phyloP scores from a whole-genome alignment of 1,140 invertebrate genomes.

The Pentalonia nigronervosa region DNA sequence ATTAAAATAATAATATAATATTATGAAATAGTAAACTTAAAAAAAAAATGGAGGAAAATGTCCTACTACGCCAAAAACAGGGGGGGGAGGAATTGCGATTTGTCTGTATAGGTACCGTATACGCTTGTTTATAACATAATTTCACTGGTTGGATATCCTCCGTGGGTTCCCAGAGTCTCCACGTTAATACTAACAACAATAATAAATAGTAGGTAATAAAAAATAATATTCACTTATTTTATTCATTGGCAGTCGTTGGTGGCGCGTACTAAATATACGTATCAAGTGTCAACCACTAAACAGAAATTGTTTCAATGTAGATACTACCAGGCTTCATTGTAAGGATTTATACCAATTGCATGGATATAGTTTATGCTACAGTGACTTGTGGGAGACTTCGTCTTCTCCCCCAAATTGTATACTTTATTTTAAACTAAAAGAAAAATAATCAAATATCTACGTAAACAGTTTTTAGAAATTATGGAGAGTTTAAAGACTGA shows the following conservation, averaged over 20 bases:
- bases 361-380: neutral
- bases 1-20: no score
- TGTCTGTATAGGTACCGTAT: no score
- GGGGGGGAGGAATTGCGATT: no score
- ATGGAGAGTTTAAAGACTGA: no score
- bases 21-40: no score
- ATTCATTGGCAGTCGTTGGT: neutral
- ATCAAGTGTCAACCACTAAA: neutral
- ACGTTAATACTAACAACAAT: neutral
- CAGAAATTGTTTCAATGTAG: no score
- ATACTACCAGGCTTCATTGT: neutral
- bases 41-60: no score
- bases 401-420: fast-evolving
- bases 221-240: no score
- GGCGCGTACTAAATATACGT: neutral
- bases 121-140: neutral
- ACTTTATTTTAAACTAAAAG: neutral
- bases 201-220: neutral
- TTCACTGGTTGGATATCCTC: neutral
- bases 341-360: neutral
- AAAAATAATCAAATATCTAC: neutral
- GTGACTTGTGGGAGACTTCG: neutral
- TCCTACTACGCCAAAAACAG: no score
- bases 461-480: no score
- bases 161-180: no score